Percentiles rank a stretch among this genome's conserved stretches.
Evolutionary conservation across 2,797 vertebrate species (phyloP).

Genomic region (Diceros bicornis): DNA sequence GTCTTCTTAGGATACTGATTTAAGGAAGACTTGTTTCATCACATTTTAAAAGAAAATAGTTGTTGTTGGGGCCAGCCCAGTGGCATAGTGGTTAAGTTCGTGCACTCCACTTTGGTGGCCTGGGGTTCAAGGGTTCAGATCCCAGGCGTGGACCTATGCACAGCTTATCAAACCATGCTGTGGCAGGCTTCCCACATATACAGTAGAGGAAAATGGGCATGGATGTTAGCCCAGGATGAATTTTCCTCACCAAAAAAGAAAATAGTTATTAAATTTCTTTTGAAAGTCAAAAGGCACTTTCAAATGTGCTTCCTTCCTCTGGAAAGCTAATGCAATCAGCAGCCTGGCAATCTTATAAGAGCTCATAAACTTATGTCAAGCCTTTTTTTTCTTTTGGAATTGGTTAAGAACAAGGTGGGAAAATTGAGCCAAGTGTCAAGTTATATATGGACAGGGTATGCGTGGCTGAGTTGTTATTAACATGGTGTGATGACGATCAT

Average conservation of each 20-base stretch:
- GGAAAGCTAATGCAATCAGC: background rate
- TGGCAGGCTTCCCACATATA: too few relatives aligned
- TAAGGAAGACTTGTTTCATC: slow-evolving; percentile 1
- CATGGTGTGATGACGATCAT: too few relatives aligned
- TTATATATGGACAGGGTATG: background rate
- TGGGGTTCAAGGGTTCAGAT: too few relatives aligned
- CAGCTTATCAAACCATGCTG: too few relatives aligned
- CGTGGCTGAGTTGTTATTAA: background rate
- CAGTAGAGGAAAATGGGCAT: too few relatives aligned
- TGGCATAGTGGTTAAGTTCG: too few relatives aligned
- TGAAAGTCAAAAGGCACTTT: slow-evolving; percentile 27
- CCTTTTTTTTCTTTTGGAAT: background rate
- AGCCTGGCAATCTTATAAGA: background rate
- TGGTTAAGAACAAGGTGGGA: background rate
- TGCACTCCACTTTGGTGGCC: too few relatives aligned
- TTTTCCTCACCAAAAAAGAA: background rate
- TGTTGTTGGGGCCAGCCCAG: too few relatives aligned
- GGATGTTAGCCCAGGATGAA: too few relatives aligned
- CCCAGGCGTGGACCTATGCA: too few relatives aligned
- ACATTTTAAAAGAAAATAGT: slow-evolving; percentile 26
- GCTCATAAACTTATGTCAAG: background rate
- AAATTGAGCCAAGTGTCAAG: background rate
- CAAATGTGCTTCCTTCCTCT: slow-evolving; percentile 28
- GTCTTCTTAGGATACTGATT: background rate
- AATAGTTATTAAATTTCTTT: slow-evolving; percentile 13